Base-by-base conservation (phyloP, 2,797 vertebrate genomes). In the Merluccius polli region DNA sequence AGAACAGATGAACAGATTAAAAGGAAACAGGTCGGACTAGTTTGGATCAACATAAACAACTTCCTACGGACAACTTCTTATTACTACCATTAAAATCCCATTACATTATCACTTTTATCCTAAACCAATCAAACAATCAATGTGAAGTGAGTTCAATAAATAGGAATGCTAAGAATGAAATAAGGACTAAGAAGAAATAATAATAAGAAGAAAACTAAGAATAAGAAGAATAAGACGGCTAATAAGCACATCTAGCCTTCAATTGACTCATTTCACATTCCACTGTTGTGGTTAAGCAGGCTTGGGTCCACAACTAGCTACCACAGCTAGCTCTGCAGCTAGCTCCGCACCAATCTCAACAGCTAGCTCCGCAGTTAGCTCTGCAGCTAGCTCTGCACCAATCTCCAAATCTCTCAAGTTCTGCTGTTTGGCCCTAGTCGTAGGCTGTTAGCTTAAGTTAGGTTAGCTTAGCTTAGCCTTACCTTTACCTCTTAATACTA, bases 21-120 rank as follows among this genome's bases (percentile, higher is more conserved):
- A 87, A 79, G 68, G 82, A 74, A 89, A 86, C 88, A 86, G 85
- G 87, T 85, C 78, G 2, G 29, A 85, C 87, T 79, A 75, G 85
- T 89, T 88, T 76, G 18, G 38, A 65, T 77, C 69, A 83, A 84
- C 78, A 88, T 86, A 87, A 88, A 85, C 87, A 69, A 69, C 67
- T 69, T 32, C 13, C 13, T 30, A 68, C 30, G 27, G 15, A 68
- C 3, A 18, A 68, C 65, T 13, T 59, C 52, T 59, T n/a, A n/a
- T n/a, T n/a, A n/a, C n/a, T 9, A 24, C 10, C 24, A 1, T 65
- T 27, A 27, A 0, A 65, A 12, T 29, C n/a, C 6, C 24, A 65
- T 65, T 27, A 65, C 27, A 65, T 27, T 3, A 63, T 27, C n/a
- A n/a, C 52, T 63, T 63, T 63, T 63, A 27, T 10, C 10, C 9